Percentiles rank a stretch among this genome's conserved stretches.
These are phyloP conservation scores for Chydorus sphaericus DNA, from an alignment of 2,888 invertebrate species.

Conservation along the genomic window DNA sequence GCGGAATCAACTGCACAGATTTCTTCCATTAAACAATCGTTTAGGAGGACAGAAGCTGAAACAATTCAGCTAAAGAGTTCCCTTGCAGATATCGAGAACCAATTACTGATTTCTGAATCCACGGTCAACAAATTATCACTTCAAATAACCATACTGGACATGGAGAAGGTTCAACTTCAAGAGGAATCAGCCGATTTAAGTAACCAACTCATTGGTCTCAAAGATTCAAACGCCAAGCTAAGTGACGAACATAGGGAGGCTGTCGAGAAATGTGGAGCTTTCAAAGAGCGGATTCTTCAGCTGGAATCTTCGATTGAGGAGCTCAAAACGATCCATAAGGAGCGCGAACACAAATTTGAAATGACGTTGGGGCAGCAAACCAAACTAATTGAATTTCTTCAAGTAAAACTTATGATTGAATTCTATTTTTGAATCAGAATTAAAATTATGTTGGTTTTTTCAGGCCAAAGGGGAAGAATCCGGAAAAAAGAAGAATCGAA, in stretches of 20 bases:
- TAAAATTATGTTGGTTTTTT: no score
- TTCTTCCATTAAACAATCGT: constrained; percentile 27
- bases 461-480: constrained; percentile 46
- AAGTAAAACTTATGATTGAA: no score
- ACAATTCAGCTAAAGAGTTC: not conserved
- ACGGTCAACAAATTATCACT: not conserved
- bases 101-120: constrained; percentile 16
- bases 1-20: not conserved
- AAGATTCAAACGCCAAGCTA: constrained; percentile 40
- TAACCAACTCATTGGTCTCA: constrained; percentile 40
- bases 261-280: constrained; percentile 28
- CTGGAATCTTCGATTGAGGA: constrained; percentile 50
- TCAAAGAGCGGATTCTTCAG: constrained; percentile 43
- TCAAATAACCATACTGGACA: constrained; percentile 19
- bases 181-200: constrained; percentile 44
- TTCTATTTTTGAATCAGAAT: no score
- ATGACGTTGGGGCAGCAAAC: constrained; percentile 74
- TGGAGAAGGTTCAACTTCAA: constrained; percentile 39
- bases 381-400: constrained; percentile 79
- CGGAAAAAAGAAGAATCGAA: constrained; percentile 42
- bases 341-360: constrained; percentile 67
- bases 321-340: constrained; percentile 49
- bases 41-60: no score
- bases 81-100: constrained; percentile 21
- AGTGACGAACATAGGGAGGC: constrained; percentile 35